phyloP scores from a whole-genome alignment of 2,797 vertebrate genomes.

The Astyanax mexicanus region DNA sequence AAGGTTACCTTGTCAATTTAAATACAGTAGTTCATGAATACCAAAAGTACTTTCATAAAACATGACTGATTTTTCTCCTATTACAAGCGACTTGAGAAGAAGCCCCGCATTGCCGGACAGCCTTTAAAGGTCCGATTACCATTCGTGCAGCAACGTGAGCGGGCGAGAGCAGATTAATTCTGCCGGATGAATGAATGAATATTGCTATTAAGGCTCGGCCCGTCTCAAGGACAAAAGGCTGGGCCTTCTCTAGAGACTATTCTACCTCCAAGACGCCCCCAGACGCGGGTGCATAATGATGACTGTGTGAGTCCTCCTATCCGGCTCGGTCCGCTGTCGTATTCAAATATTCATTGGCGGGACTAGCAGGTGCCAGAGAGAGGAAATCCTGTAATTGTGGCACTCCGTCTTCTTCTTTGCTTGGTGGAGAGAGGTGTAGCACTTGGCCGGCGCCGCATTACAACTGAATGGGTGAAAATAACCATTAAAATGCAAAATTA shows the following conservation, averaged over 20 bases:
- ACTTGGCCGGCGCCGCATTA: conserved; percentile 44
- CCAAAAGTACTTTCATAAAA: conserved; percentile 29
- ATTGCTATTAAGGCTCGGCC: conserved; percentile 70
- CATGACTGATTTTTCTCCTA: not conserved
- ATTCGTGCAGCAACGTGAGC: conserved; percentile 61
- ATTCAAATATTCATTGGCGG: conserved; percentile 71
- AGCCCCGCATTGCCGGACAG: not conserved
- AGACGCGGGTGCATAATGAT: conserved; percentile 55
- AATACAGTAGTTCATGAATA: conserved; percentile 42
- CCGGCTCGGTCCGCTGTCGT: conserved; percentile 59
- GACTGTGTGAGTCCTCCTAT: conserved; percentile 21
- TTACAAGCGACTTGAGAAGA: not conserved
- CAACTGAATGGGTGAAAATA: conserved; percentile 55
- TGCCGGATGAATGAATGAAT: conserved; percentile 73
- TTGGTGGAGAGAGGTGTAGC: conserved; percentile 22
- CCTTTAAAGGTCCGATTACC: conserved; percentile 62
- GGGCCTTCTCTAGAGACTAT: conserved; percentile 25
- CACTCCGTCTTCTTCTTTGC: conserved; percentile 69
- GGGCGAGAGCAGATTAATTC: conserved; percentile 74
- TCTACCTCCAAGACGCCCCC: conserved; percentile 27
- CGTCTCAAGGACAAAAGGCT: conserved; percentile 75
- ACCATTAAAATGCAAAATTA: conserved; percentile 82
- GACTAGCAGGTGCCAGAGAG: conserved; percentile 71
- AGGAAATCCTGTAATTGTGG: conserved; percentile 76
- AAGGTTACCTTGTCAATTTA: conserved; percentile 48